These are phyloP conservation scores for Scortum barcoo DNA, from an alignment of 2,113 vertebrate genomes.

Conservation along the genomic window DNA sequence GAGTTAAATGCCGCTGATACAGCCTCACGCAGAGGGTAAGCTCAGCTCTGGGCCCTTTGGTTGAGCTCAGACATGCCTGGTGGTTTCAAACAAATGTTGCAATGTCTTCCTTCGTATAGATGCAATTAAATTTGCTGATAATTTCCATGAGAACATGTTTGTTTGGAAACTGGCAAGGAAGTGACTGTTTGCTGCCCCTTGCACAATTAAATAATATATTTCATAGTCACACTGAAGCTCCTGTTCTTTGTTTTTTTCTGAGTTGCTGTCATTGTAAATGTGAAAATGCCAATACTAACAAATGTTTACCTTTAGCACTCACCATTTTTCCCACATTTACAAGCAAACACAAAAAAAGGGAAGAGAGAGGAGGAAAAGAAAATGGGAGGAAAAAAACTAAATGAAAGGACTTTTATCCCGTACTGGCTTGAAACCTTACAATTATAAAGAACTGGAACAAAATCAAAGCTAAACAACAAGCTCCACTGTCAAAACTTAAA, in stretches of 20 bases:
- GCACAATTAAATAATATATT: neutral
- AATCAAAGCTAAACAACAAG: constrained; percentile 7
- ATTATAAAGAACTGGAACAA: neutral
- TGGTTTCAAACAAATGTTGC: constrained; percentile 34
- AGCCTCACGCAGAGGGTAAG: constrained; percentile 16
- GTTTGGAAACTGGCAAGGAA: constrained; percentile 14
- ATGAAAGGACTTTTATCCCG: neutral
- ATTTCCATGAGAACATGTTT: constrained; percentile 19
- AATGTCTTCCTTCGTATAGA: neutral
- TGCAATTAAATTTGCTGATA: neutral
- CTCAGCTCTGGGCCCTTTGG: constrained; percentile 2
- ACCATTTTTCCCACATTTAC: neutral
- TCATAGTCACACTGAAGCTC: neutral
- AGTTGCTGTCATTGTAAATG: neutral
- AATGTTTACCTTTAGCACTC: neutral
- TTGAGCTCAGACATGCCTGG: constrained; percentile 43
- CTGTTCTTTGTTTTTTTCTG: neutral
- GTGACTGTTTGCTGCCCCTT: neutral
- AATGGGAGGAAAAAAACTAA: neutral
- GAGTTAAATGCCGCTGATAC: no score
- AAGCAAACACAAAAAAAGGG: neutral
- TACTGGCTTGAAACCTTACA: neutral
- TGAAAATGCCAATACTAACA: neutral
- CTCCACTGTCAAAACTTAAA: neutral
- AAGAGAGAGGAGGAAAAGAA: neutral